Conservation (phyloP, 1,140 invertebrate genomes). For the Apis laboriosa region DNA sequence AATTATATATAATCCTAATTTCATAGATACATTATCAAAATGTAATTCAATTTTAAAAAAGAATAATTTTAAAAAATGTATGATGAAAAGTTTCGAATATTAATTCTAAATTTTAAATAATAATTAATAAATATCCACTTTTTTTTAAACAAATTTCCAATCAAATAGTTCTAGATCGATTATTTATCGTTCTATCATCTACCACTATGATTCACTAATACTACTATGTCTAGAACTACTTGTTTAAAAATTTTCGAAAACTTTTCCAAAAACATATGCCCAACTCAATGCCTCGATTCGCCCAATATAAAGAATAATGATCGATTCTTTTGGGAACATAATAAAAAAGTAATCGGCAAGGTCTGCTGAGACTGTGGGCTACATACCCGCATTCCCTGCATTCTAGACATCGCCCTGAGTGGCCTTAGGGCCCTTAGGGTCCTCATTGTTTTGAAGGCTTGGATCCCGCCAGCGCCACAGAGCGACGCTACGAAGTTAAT, state of each 20-base stretch:
- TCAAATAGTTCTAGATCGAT: background rate
- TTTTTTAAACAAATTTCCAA: background rate
- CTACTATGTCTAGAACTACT: background rate
- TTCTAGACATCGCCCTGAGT: constrained; percentile 96
- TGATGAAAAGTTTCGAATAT: no score
- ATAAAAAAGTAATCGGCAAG: constrained; percentile 68
- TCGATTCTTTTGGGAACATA: constrained; percentile 31
- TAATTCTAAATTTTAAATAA: background rate
- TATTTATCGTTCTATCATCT: background rate
- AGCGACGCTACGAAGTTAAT: constrained; percentile 98
- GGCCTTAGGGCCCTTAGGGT: constrained; percentile 96
- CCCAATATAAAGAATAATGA: constrained; percentile 5
- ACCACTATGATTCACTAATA: background rate
- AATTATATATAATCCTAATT: no score
- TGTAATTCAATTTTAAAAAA: no score
- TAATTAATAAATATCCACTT: background rate
- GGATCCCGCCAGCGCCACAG: constrained; percentile 95
- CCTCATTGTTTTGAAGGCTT: constrained; percentile 99
- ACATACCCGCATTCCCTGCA: constrained; percentile 99
- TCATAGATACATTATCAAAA: no score
- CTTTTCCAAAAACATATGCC: background rate
- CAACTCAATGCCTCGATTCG: constrained; percentile 35
- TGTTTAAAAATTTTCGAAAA: background rate
- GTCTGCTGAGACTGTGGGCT: constrained; percentile 81
- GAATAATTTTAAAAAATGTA: no score